phyloP scores from a whole-genome alignment of 2,797 vertebrate genomes.

The Gallirallus australis region DNA sequence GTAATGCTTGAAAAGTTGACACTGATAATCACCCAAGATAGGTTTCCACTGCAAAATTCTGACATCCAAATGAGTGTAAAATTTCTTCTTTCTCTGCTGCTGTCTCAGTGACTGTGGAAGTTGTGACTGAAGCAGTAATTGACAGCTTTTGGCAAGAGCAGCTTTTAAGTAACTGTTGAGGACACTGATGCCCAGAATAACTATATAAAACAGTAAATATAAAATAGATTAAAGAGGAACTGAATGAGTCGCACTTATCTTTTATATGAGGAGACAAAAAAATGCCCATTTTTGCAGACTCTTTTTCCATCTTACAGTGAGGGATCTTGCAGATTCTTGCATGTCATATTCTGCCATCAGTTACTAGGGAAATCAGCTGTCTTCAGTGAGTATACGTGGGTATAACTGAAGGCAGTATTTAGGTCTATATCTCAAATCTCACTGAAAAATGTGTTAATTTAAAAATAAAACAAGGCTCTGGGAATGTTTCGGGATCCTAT shows the following conservation, averaged over 20 bases:
- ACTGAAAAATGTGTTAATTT: background rate
- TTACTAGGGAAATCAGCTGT: background rate
- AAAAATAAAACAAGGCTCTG: background rate
- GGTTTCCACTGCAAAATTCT: background rate
- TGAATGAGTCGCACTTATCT: background rate
- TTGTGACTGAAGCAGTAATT: conserved; percentile 39
- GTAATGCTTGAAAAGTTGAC: background rate
- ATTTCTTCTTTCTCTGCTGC: background rate
- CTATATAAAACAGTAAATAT: conserved; percentile 29
- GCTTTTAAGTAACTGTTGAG: background rate
- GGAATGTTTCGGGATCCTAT: background rate
- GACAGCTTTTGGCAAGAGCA: background rate
- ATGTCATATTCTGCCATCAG: background rate
- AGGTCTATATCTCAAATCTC: background rate
- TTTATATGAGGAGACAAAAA: background rate
- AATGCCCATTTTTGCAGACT: background rate
- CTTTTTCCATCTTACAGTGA: background rate
- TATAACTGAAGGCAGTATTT: background rate
- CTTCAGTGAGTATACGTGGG: background rate
- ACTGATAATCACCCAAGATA: background rate
- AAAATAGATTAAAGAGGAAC: background rate
- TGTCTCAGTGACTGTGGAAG: background rate
- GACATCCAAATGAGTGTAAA: background rate
- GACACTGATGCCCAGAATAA: background rate
- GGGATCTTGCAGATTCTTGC: background rate